Conservation (phyloP, 2,113 vertebrate species). For the Salvelinus namaycush region DNA sequence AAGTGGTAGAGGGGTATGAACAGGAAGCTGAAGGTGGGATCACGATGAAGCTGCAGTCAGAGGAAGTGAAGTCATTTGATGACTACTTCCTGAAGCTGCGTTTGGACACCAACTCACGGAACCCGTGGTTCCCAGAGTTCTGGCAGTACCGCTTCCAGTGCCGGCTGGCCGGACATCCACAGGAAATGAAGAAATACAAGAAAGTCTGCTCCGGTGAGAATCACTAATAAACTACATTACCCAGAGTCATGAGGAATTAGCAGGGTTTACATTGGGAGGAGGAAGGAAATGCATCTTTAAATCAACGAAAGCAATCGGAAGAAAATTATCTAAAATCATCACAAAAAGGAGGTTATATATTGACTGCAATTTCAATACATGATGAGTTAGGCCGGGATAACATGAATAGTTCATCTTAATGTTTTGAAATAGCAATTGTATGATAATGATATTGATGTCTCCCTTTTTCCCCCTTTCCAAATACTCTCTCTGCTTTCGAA, state of each 20-base stretch:
- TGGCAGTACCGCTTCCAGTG: slow-evolving; percentile 99
- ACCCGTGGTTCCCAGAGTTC: slow-evolving; percentile 97
- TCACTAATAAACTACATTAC: neutral
- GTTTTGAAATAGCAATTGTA: neutral
- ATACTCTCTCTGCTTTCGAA: slow-evolving; percentile 48
- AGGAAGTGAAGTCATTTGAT: slow-evolving; percentile 89
- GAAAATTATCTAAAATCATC: neutral
- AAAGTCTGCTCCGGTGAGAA: slow-evolving; percentile 90
- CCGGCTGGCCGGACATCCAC: slow-evolving; percentile 84
- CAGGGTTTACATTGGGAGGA: neutral
- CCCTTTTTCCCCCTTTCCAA: slow-evolving; percentile 37
- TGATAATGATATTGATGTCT: slow-evolving; percentile 41
- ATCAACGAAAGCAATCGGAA: neutral
- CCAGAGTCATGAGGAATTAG: neutral
- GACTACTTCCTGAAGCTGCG: slow-evolving; percentile 94
- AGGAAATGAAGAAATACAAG: slow-evolving; percentile 91
- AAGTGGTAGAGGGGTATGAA: slow-evolving; percentile 96
- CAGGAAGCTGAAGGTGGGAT: slow-evolving; percentile 95
- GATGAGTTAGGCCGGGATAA: neutral
- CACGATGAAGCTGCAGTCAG: slow-evolving; percentile 96
- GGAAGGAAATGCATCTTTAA: neutral
- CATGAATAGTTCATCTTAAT: neutral
- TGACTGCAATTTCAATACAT: neutral
- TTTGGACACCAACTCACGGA: slow-evolving; percentile 89
- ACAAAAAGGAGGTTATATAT: neutral